A percentile compares a stretch with the other conserved stretches of the same genome.
These are phyloP conservation scores for Grantiella picta DNA, from an alignment of 2,113 vertebrate species.

Conservation along the genomic window DNA sequence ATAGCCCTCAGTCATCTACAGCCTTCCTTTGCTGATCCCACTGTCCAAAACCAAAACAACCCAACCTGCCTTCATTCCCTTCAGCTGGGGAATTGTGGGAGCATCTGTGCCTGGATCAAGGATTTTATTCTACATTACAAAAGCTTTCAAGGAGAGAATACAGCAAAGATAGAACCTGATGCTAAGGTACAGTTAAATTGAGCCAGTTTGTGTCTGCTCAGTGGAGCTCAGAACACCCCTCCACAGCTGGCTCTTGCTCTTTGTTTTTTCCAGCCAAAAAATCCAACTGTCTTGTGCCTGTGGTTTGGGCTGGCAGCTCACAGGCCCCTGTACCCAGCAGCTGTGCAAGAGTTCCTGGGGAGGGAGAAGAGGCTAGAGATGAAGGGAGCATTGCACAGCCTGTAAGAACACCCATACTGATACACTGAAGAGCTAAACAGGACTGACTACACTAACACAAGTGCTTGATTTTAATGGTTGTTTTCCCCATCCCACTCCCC, in stretches of 20 bases:
- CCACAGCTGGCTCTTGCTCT: background rate
- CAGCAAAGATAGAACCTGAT: background rate
- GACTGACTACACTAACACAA: background rate
- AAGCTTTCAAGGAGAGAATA: background rate
- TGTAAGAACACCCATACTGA: background rate
- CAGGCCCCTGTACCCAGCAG: background rate
- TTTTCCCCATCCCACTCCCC: background rate
- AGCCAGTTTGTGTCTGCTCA: background rate
- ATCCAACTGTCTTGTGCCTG: background rate
- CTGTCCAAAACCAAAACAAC: background rate
- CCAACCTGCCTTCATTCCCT: background rate
- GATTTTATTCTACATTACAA: background rate
- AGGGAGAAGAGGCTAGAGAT: background rate
- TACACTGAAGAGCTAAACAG: background rate
- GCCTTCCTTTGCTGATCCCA: background rate
- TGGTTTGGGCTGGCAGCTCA: background rate
- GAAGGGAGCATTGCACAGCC: background rate
- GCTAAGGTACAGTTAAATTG: background rate
- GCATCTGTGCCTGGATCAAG: fast-evolving
- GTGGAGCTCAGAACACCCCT: background rate
- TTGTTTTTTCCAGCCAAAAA: background rate
- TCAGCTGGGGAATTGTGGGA: background rate
- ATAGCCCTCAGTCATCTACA: background rate
- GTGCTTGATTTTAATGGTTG: background rate
- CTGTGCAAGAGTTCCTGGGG: background rate